Conservation (phyloP, 2,113 vertebrate species). For the Chaetorhynchus papuensis region DNA sequence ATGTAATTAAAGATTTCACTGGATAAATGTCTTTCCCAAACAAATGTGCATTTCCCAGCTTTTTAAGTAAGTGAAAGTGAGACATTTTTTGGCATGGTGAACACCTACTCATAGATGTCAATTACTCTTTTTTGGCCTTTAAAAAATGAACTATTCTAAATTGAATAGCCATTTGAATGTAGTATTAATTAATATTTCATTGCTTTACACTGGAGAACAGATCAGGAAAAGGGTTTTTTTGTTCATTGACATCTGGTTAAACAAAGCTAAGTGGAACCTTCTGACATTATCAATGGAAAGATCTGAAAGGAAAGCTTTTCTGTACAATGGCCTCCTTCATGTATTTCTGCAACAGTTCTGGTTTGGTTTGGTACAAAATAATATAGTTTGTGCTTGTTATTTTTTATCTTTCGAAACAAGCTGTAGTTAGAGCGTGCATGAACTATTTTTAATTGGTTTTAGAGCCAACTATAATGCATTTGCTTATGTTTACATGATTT, state of each 20-base stretch:
- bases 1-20: conserved; percentile 43
- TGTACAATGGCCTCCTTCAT: not conserved
- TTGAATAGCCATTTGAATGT: conserved; percentile 61
- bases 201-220: conserved; percentile 33
- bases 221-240: conserved; percentile 18
- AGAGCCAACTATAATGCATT: not conserved
- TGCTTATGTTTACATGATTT: not conserved
- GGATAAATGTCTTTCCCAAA: conserved; percentile 3
- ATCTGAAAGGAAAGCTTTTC: conserved; percentile 28
- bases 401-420: not conserved
- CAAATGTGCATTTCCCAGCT: not conserved
- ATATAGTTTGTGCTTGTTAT: not conserved
- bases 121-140: conserved; percentile 43
- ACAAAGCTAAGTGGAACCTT: conserved; percentile 58
- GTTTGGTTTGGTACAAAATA: not conserved
- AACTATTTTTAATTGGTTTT: not conserved
- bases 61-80: conserved; percentile 8
- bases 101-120: conserved; percentile 13
- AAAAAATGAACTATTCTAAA: conserved; percentile 55
- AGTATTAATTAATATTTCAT: conserved; percentile 74
- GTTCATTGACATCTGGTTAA: conserved; percentile 44
- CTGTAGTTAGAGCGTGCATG: not conserved
- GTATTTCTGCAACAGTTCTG: conserved; percentile 38
- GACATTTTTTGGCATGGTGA: not conserved
- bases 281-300: conserved; percentile 49